A percentile compares a stretch with the other conserved stretches of the same genome.
Conservation (phyloP, 2,888 invertebrate genomes). For the Acronicta leporina region DNA sequence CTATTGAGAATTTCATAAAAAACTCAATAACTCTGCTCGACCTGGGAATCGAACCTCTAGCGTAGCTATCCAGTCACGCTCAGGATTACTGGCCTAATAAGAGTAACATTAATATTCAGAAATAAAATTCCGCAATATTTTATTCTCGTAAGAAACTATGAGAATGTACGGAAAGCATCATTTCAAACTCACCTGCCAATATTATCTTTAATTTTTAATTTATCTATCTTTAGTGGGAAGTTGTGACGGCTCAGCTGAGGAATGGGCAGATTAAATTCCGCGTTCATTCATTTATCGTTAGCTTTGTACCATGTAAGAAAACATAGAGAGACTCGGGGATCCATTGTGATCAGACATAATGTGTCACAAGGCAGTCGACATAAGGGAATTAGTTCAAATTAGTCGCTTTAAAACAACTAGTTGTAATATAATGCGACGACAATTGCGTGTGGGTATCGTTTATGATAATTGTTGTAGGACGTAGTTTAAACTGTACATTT, state of each 20-base stretch:
- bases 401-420: conserved; percentile 15
- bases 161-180: no score
- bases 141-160: no score
- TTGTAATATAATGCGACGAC: conserved; percentile 21
- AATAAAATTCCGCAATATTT: no score
- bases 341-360: conserved; percentile 29
- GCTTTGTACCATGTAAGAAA: conserved; percentile 29
- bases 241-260: background rate
- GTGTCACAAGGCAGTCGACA: conserved; percentile 7
- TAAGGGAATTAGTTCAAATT: conserved; percentile 5
- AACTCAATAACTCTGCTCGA: no score
- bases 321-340: conserved; percentile 7
- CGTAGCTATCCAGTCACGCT: no score
- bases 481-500: conserved; percentile 13
- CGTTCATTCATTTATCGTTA: conserved; percentile 40
- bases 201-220: no score
- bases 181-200: no score
- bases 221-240: no score
- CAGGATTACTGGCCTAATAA: no score
- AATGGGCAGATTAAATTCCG: conserved; percentile 29
- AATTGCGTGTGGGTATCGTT: conserved; percentile 40
- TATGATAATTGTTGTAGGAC: conserved; percentile 22
- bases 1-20: no score
- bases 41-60: no score
- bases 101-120: no score